These are phyloP conservation scores for Thinocorus orbignyianus DNA, from an alignment of 2,113 vertebrate genomes.

Conservation along the genomic window DNA sequence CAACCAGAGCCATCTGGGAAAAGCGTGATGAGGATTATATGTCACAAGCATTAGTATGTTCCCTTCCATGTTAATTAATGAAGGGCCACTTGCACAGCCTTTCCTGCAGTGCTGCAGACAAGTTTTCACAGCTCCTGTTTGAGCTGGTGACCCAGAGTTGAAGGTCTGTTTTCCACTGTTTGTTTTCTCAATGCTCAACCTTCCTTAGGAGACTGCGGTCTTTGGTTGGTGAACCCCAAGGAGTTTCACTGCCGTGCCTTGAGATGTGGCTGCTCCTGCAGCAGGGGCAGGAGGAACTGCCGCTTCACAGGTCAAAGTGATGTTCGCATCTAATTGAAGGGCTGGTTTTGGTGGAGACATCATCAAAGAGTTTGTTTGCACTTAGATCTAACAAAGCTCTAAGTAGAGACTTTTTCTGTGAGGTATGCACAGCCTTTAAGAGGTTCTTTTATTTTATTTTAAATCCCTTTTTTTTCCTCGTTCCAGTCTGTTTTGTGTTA, in stretches of 20 bases:
- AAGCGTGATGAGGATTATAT: not conserved
- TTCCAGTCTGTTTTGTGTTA: not conserved
- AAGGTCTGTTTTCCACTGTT: not conserved
- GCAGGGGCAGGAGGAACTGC: not conserved
- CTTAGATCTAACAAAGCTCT: not conserved
- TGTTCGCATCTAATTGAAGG: not conserved
- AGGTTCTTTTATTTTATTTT: not conserved
- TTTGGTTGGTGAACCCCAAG: not conserved
- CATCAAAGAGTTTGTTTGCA: not conserved
- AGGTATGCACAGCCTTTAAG: not conserved
- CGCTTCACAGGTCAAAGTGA: fast-evolving
- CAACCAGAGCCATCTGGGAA: not conserved
- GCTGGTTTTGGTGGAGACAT: not conserved
- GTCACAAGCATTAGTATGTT: not conserved
- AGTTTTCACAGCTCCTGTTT: not conserved
- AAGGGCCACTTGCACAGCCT: not conserved
- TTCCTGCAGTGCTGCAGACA: not conserved
- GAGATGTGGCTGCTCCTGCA: not conserved
- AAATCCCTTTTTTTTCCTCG: not conserved
- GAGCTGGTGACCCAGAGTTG: not conserved
- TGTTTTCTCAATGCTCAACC: not conserved
- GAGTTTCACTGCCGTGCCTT: fast-evolving
- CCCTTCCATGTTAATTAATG: not conserved
- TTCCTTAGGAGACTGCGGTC: not conserved
- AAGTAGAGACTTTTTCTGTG: not conserved